These are phyloP conservation scores for Clunio marinus DNA, from an alignment of 2,888 invertebrate genomes.

Conservation along the genomic window DNA sequence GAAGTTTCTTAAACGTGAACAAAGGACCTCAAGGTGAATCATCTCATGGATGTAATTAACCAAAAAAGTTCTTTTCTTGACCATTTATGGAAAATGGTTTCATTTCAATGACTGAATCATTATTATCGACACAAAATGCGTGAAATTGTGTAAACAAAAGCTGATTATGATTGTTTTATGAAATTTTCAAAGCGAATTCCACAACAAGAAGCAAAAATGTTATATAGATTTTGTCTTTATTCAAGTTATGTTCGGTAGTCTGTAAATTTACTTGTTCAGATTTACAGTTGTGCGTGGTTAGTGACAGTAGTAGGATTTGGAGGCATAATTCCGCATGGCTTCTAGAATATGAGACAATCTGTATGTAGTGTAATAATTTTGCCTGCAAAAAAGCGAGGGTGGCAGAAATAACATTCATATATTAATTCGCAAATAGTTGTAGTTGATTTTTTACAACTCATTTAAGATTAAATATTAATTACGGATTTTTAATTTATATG, in stretches of 20 bases:
- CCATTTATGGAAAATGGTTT: neutral
- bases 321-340: neutral
- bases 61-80: neutral
- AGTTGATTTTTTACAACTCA: no score
- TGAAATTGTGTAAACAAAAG: neutral
- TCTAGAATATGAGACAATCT: neutral
- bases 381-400: neutral
- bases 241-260: neutral
- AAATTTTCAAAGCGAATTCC: no score
- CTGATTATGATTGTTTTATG: neutral
- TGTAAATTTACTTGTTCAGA: neutral
- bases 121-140: neutral
- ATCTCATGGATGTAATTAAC: neutral
- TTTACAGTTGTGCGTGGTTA: neutral
- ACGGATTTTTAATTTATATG: no score
- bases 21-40: neutral
- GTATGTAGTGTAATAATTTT: no score
- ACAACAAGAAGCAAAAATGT: no score
- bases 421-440: no score
- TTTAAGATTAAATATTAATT: no score
- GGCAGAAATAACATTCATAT: no score
- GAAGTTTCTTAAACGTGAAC: no score
- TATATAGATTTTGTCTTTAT: neutral
- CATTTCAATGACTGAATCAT: neutral
- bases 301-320: neutral